Evolutionary conservation across 2,888 invertebrate species (phyloP).

Genomic region (Philopedon plagiatum): DNA sequence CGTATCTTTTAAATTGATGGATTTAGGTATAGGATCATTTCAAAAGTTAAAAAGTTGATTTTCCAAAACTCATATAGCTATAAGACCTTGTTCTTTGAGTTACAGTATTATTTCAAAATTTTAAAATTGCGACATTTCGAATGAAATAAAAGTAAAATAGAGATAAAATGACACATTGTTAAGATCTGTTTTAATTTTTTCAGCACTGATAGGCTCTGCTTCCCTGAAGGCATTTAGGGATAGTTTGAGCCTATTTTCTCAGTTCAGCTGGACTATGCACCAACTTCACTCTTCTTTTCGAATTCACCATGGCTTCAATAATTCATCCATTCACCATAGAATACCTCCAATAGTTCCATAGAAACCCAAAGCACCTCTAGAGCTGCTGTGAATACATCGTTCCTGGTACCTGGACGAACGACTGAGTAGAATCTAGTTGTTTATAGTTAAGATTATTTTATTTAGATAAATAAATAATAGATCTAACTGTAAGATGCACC

Average conservation of each 20-base stretch:
- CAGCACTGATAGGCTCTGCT: conserved; percentile 16
- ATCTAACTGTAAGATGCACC: too few species aligned
- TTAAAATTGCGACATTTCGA: too few species aligned
- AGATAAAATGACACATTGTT: neutral
- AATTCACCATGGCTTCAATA: neutral
- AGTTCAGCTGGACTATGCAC: neutral
- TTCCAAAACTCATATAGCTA: too few species aligned
- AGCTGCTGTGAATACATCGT: conserved; percentile 25
- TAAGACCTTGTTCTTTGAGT: too few species aligned
- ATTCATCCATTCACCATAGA: neutral
- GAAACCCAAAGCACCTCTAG: neutral
- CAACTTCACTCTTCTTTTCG: neutral
- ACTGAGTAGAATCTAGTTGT: conserved; percentile 25
- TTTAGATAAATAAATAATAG: too few species aligned
- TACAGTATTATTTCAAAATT: too few species aligned
- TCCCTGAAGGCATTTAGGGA: conserved; percentile 25
- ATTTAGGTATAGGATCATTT: too few species aligned
- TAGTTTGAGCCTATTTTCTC: conserved; percentile 3
- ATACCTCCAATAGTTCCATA: conserved; percentile 5
- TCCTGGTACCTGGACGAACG: conserved; percentile 34
- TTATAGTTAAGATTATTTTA: neutral
- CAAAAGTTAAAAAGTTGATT: too few species aligned
- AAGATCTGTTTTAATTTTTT: neutral
- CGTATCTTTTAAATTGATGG: too few species aligned
- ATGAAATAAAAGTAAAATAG: too few species aligned